Evolutionary conservation across 2,797 vertebrate genomes (phyloP).

Genomic region (Anguilla anguilla): DNA sequence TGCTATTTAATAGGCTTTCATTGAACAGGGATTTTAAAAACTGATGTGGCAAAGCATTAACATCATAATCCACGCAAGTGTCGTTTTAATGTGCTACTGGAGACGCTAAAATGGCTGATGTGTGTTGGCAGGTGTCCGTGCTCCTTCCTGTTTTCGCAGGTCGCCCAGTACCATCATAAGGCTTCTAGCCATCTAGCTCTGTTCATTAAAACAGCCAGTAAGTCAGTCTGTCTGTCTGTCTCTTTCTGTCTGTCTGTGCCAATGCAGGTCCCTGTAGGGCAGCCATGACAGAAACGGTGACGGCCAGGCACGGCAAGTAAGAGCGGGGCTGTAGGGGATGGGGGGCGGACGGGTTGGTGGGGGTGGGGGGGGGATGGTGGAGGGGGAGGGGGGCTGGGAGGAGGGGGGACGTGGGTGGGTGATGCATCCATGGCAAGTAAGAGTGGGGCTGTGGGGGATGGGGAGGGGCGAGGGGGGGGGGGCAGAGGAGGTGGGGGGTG

Average conservation of each 20-base stretch:
- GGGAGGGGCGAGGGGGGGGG: neutral
- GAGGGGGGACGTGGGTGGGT: no score
- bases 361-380: no score
- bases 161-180: no score
- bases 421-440: neutral
- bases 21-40: neutral
- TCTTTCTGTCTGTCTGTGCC: neutral
- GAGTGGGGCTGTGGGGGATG: neutral
- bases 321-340: neutral
- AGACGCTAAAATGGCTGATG: neutral
- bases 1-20: neutral
- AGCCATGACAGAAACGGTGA: conserved; percentile 27
- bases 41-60: neutral
- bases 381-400: no score
- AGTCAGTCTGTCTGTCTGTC: neutral
- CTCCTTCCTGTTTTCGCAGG: no score
- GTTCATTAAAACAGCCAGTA: conserved; percentile 35
- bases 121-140: neutral
- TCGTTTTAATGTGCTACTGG: neutral
- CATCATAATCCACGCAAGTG: neutral
- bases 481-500: no score
- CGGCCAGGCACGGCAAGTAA: neutral
- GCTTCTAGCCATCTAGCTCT: neutral
- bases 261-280: neutral
- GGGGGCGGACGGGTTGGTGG: neutral